Evolutionary conservation across 2,113 vertebrate genomes (phyloP).

Genomic region (Paralichthys olivaceus): DNA sequence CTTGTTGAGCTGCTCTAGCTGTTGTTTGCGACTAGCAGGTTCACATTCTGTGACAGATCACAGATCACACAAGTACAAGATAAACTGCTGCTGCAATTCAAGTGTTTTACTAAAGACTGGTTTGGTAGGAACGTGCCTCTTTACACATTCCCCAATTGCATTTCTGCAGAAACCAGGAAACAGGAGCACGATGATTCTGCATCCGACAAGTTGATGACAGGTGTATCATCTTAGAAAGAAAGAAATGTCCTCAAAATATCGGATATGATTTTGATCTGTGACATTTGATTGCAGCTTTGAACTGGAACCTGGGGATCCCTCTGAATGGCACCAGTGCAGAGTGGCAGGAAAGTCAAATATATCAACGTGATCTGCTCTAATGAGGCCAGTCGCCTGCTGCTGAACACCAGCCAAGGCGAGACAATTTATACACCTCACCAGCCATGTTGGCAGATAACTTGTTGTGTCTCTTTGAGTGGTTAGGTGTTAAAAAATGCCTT

Average conservation of each 20-base stretch:
- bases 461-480: conserved; percentile 21
- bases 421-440: conserved; percentile 16
- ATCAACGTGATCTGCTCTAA: not conserved
- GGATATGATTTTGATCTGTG: conserved; percentile 18
- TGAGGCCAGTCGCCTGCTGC: conserved; percentile 19
- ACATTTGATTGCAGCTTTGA: conserved; percentile 25
- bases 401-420: conserved; percentile 27
- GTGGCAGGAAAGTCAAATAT: conserved; percentile 1
- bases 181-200: not conserved
- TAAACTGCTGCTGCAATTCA: conserved; percentile 19
- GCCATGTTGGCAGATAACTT: conserved; percentile 24
- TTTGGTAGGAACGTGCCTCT: conserved; percentile 8
- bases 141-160: not conserved
- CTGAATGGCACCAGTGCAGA: conserved; percentile 16
- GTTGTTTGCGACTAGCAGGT: conserved; percentile 65
- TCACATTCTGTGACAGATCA: conserved; percentile 56
- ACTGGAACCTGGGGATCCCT: conserved; percentile 1
- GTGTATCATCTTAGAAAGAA: too few relatives aligned
- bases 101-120: conserved; percentile 6
- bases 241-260: conserved; percentile 4
- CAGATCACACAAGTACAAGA: conserved; percentile 65
- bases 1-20: conserved; percentile 63
- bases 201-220: not conserved
- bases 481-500: conserved; percentile 25
- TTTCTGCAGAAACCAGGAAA: conserved; percentile 8